Percentiles rank a stretch among this genome's conserved stretches.
phyloP scores from a whole-genome alignment of 2,113 vertebrate genomes.

The Hassar affinis region DNA sequence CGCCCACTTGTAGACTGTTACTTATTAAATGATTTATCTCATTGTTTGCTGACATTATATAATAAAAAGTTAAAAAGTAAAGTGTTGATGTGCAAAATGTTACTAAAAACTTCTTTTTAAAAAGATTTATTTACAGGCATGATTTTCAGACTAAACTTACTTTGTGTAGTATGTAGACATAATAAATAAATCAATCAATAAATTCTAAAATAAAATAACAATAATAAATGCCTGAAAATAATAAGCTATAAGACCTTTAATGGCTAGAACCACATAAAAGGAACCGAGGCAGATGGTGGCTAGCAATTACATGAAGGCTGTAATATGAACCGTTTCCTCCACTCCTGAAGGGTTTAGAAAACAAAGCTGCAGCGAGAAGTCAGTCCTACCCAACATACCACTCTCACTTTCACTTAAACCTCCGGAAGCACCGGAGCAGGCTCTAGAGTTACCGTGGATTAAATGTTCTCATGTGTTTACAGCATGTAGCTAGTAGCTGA shows the following conservation, averaged over 20 bases:
- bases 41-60: background rate
- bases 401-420: conserved; percentile 24
- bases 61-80: background rate
- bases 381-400: background rate
- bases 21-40: background rate
- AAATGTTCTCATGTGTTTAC: conserved; percentile 46
- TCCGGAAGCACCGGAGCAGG: conserved; percentile 11
- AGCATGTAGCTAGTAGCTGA: conserved; percentile 27
- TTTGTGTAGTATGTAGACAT: background rate
- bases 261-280: background rate
- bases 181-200: background rate
- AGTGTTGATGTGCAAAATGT: background rate
- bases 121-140: background rate
- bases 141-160: background rate
- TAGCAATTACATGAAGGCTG: background rate
- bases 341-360: background rate
- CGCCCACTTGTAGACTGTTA: background rate
- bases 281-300: background rate
- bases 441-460: conserved; percentile 47
- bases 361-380: background rate
- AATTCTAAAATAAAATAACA: background rate
- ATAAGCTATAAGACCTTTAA: background rate
- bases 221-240: background rate
- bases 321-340: conserved; percentile 8
- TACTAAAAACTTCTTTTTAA: background rate